Conservation (phyloP, 1,140 invertebrate genomes). For the Monomorium pharaonis region DNA sequence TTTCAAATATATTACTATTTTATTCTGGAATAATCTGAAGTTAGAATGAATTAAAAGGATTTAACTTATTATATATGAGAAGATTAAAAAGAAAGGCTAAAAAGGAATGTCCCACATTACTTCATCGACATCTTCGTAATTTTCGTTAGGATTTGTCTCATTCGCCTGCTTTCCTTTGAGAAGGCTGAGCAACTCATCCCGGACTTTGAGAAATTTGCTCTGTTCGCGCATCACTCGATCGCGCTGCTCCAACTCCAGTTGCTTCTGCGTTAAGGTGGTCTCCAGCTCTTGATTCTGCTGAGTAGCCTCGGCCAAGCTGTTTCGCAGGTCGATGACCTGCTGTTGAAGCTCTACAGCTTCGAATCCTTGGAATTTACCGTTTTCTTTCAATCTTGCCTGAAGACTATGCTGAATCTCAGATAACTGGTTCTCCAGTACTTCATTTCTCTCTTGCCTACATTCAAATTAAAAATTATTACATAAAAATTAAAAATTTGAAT, state of each 20-base stretch:
- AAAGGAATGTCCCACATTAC: neutral
- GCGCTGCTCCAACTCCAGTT: conserved; percentile 85
- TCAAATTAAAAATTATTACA: too few relatives aligned
- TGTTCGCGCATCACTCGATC: conserved; percentile 85
- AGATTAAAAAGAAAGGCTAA: neutral
- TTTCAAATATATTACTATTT: neutral
- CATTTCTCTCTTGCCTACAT: conserved; percentile 71
- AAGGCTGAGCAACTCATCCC: conserved; percentile 80
- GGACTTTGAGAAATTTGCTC: conserved; percentile 85
- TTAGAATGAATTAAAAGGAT: neutral
- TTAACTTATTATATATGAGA: neutral
- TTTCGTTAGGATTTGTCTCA: conserved; percentile 33
- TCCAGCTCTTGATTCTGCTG: conserved; percentile 84
- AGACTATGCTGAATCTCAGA: conserved; percentile 61
- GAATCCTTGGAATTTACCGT: conserved; percentile 51
- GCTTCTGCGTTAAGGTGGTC: conserved; percentile 82
- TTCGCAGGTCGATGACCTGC: conserved; percentile 83
- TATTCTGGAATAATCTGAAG: neutral
- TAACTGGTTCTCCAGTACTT: conserved; percentile 66
- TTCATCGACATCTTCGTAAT: conserved; percentile 42
- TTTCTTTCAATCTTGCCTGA: conserved; percentile 63
- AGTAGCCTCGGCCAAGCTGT: conserved; percentile 80
- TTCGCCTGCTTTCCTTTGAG: conserved; percentile 75
- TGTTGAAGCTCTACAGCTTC: conserved; percentile 70
- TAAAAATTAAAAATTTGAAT: neutral